A percentile compares a stretch with the other conserved stretches of the same genome.
phyloP scores from a whole-genome alignment of 2,797 vertebrate genomes.

The Hemitrygon akajei region DNA sequence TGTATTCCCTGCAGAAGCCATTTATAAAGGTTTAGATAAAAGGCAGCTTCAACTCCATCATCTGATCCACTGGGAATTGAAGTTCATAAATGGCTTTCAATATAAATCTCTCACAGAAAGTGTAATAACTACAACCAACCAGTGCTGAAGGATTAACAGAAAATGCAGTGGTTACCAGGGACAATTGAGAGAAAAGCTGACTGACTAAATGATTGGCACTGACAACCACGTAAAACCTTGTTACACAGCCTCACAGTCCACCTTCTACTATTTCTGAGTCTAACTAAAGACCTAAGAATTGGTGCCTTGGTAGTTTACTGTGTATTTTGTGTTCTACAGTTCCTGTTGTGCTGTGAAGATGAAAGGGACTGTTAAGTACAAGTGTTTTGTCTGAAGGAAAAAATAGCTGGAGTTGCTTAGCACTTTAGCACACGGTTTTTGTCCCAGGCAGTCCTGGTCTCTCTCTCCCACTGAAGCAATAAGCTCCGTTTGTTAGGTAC shows the following conservation, averaged over 20 bases:
- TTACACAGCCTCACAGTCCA: slow-evolving; percentile 28
- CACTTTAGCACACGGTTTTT: too few relatives aligned
- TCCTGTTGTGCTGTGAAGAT: background rate
- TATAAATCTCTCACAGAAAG: slow-evolving; percentile 79
- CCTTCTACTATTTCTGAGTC: background rate
- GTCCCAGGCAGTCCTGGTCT: too few relatives aligned
- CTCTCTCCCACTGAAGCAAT: too few relatives aligned
- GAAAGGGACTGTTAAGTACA: background rate
- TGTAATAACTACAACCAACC: slow-evolving; percentile 81
- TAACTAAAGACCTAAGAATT: slow-evolving; percentile 11
- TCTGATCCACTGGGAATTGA: slow-evolving; percentile 77
- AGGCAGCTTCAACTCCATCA: slow-evolving; percentile 78
- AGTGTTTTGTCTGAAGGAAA: too few relatives aligned
- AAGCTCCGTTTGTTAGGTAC: too few relatives aligned
- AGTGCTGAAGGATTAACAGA: slow-evolving; percentile 69
- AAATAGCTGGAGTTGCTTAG: too few relatives aligned
- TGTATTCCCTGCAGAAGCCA: slow-evolving; percentile 79
- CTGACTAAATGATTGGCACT: slow-evolving; percentile 36
- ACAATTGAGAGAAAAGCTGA: slow-evolving; percentile 44
- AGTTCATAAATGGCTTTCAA: slow-evolving; percentile 91
- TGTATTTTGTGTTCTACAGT: background rate
- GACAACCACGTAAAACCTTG: slow-evolving; percentile 35
- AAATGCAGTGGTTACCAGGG: slow-evolving; percentile 61
- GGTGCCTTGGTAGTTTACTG: background rate
- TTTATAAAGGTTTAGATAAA: slow-evolving; percentile 78